Percentiles rank a stretch among this genome's conserved stretches.
These are phyloP conservation scores for Formica selysi DNA, from an alignment of 1,140 invertebrate species.

Conservation along the genomic window DNA sequence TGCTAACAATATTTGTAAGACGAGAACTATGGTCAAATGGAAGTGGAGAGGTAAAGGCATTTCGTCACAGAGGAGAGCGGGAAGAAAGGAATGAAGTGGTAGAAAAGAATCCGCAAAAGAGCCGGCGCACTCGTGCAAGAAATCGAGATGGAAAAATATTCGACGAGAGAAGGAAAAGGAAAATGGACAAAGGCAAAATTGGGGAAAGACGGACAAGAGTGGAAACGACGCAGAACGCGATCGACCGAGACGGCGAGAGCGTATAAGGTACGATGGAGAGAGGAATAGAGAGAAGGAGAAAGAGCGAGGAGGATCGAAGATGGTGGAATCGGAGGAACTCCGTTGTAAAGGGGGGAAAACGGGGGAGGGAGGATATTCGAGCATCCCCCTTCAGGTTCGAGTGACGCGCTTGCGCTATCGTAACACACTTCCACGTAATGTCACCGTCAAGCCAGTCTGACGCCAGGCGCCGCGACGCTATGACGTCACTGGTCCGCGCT, in stretches of 20 bases:
- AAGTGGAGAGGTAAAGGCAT: conserved; percentile 33
- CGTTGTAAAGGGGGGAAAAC: conserved; percentile 1
- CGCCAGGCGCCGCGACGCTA: conserved; percentile 84
- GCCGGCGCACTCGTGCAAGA: background rate
- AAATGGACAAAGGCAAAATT: background rate
- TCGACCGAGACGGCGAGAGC: conserved; percentile 32
- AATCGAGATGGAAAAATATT: conserved; percentile 28
- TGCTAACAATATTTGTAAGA: conserved; percentile 56
- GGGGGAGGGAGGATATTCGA: conserved; percentile 52
- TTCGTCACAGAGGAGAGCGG: background rate
- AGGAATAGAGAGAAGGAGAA: conserved; percentile 1
- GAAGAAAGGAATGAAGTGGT: background rate
- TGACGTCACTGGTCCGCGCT: conserved; percentile 82
- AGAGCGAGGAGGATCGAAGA: conserved; percentile 34
- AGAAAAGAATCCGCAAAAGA: conserved; percentile 48
- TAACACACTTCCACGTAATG: conserved; percentile 69
- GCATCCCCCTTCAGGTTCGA: conserved; percentile 68
- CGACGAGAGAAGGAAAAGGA: background rate
- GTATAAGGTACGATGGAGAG: background rate
- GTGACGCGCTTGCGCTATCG: conserved; percentile 72
- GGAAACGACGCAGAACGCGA: conserved; percentile 41
- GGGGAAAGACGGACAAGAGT: conserved; percentile 16
- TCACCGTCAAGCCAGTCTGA: conserved; percentile 81
- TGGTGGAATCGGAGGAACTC: conserved; percentile 47
- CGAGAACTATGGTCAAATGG: conserved; percentile 47